These are phyloP conservation scores for Himalopsyche phryganea DNA, from an alignment of 1,140 invertebrate species.

Conservation along the genomic window DNA sequence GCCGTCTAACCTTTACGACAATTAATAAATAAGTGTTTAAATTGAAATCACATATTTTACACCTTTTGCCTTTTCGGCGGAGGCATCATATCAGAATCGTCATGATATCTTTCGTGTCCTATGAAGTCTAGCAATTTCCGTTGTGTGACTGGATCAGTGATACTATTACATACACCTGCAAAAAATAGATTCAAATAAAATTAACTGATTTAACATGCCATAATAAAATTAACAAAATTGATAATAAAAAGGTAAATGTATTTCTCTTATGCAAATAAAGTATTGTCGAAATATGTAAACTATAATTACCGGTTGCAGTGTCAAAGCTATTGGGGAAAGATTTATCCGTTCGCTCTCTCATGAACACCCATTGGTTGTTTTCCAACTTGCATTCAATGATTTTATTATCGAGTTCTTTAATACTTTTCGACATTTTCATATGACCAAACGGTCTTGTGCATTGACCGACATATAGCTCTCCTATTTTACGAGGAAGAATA, in stretches of 20 bases:
- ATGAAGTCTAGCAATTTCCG: constrained; percentile 75
- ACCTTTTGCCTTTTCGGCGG: constrained; percentile 44
- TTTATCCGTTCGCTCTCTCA: constrained; percentile 96
- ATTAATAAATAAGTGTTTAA: too few species aligned
- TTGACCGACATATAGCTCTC: constrained; percentile 78
- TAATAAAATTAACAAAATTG: constrained; percentile 18
- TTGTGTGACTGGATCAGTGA: constrained; percentile 77
- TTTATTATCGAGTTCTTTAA: constrained; percentile 83
- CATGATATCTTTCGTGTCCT: constrained; percentile 56
- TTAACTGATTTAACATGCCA: neutral
- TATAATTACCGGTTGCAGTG: constrained; percentile 69
- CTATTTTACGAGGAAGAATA: constrained; percentile 70
- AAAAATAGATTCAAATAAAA: constrained; percentile 27
- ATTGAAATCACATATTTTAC: too few species aligned
- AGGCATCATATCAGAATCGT: constrained; percentile 62
- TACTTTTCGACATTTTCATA: constrained; percentile 74
- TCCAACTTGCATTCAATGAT: constrained; percentile 93
- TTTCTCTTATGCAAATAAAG: too few species aligned
- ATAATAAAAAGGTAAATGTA: too few species aligned
- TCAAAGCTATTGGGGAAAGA: constrained; percentile 87
- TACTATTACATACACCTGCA: constrained; percentile 66
- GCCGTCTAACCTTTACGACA: too few species aligned
- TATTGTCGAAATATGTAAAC: too few species aligned
- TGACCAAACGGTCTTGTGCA: constrained; percentile 58
- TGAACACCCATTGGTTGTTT: constrained; percentile 82